phyloP scores from a whole-genome alignment of 2,888 invertebrate species.

The Cabera pusaria region DNA sequence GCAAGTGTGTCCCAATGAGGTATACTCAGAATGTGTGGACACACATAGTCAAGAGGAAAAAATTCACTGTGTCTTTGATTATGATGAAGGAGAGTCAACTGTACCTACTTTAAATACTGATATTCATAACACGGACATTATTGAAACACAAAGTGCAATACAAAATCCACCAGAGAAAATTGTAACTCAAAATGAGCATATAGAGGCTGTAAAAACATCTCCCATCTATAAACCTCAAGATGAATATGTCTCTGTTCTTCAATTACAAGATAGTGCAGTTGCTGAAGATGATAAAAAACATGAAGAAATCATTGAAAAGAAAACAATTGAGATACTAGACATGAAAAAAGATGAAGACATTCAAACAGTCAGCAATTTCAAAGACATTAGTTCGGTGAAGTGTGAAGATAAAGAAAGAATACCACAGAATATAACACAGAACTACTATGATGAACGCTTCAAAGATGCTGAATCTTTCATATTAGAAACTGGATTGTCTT shows the following conservation, averaged over 20 bases:
- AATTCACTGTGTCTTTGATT: slow-evolving; percentile 65
- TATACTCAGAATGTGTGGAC: slow-evolving; percentile 54
- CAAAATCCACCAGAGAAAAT: slow-evolving; percentile 32
- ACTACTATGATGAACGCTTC: slow-evolving; percentile 86
- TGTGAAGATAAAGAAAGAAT: slow-evolving; percentile 54
- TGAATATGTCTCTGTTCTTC: slow-evolving; percentile 22
- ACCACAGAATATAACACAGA: slow-evolving; percentile 55
- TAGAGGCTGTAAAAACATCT: slow-evolving; percentile 33
- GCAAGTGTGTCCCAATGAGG: slow-evolving; percentile 56
- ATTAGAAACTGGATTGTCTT: slow-evolving; percentile 83
- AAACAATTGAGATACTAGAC: slow-evolving; percentile 49
- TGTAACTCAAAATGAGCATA: slow-evolving; percentile 15
- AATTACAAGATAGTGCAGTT: slow-evolving; percentile 13
- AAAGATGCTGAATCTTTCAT: slow-evolving; percentile 92
- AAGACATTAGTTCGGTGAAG: slow-evolving; percentile 43
- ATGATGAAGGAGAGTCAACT: slow-evolving; percentile 69
- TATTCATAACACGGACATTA: too few relatives aligned
- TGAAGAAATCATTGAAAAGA: slow-evolving; percentile 31
- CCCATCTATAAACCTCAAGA: slow-evolving; percentile 32
- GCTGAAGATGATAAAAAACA: slow-evolving; percentile 30
- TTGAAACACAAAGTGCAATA: too few relatives aligned
- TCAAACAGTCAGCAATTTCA: slow-evolving; percentile 38
- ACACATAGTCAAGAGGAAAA: slow-evolving; percentile 72
- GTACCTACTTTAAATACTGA: slow-evolving; percentile 65
- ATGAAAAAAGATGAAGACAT: slow-evolving; percentile 47